These are phyloP conservation scores for Oreonectes daqikongensis DNA, from an alignment of 2,797 vertebrate species.

Conservation along the genomic window DNA sequence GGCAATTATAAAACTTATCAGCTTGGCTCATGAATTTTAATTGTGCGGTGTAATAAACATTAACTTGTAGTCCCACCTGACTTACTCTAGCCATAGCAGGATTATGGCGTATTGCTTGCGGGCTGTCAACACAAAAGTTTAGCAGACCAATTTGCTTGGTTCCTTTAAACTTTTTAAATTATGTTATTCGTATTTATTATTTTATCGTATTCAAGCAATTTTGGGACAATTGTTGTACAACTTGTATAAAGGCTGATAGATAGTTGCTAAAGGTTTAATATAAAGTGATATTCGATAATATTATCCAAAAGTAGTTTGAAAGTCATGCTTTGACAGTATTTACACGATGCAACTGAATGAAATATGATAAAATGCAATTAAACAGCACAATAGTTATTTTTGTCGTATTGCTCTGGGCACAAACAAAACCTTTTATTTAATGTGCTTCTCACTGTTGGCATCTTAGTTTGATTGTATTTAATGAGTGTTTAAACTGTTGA, in stretches of 20 bases:
- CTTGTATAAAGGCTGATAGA: too few species aligned
- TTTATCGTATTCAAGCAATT: too few species aligned
- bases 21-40: slow-evolving; percentile 1
- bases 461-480: slow-evolving; percentile 69
- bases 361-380: too few species aligned
- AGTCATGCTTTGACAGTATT: too few species aligned
- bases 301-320: too few species aligned
- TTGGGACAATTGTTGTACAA: too few species aligned
- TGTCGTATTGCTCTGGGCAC: neutral
- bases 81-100: neutral
- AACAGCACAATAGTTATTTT: too few species aligned
- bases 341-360: too few species aligned
- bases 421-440: slow-evolving; percentile 28
- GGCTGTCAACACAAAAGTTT: neutral
- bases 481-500: neutral
- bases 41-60: neutral
- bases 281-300: too few species aligned
- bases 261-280: too few species aligned
- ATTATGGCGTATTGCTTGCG: neutral
- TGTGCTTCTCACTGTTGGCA: slow-evolving; percentile 39
- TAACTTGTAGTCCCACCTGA: neutral
- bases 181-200: too few species aligned
- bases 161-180: too few species aligned
- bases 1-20: neutral
- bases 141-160: neutral